A percentile compares a stretch with the other conserved stretches of the same genome.
These are phyloP conservation scores for Pseudoips prasinana DNA, from an alignment of 2,888 invertebrate genomes.

Conservation along the genomic window DNA sequence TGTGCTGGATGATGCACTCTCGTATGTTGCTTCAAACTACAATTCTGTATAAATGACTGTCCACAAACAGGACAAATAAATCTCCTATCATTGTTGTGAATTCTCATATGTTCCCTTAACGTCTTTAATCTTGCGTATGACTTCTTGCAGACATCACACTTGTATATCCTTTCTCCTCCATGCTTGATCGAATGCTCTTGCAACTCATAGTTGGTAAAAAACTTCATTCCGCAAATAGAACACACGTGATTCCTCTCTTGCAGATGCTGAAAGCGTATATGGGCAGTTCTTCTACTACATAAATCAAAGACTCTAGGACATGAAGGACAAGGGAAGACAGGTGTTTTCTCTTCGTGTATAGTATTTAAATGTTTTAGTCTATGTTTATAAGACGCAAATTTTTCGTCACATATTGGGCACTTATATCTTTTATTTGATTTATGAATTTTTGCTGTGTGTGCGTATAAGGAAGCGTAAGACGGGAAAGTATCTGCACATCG, in stretches of 20 bases:
- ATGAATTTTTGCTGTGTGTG: constrained; percentile 65
- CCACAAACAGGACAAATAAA: constrained; percentile 68
- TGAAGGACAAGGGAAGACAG: constrained; percentile 65
- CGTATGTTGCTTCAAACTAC: constrained; percentile 68
- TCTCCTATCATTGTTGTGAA: constrained; percentile 69
- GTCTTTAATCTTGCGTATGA: constrained; percentile 71
- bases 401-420: constrained; percentile 72
- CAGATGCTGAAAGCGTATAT: constrained; percentile 66
- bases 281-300: constrained; percentile 67
- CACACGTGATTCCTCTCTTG: constrained; percentile 76
- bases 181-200: constrained; percentile 81
- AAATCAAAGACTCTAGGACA: constrained; percentile 69
- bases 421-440: constrained; percentile 68
- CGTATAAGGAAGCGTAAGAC: constrained; percentile 58
- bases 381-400: constrained; percentile 68
- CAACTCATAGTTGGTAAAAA: constrained; percentile 78
- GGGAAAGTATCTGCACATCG: constrained; percentile 58
- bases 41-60: constrained; percentile 70
- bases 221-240: constrained; percentile 75
- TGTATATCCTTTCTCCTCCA: constrained; percentile 76
- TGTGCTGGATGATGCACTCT: constrained; percentile 69
- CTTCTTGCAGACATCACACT: constrained; percentile 79
- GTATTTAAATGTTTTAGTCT: constrained; percentile 64
- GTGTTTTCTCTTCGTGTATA: constrained; percentile 66
- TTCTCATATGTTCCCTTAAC: constrained; percentile 71